Base-by-base conservation (phyloP, 2,113 vertebrate genomes). In the Silurus glanis region DNA sequence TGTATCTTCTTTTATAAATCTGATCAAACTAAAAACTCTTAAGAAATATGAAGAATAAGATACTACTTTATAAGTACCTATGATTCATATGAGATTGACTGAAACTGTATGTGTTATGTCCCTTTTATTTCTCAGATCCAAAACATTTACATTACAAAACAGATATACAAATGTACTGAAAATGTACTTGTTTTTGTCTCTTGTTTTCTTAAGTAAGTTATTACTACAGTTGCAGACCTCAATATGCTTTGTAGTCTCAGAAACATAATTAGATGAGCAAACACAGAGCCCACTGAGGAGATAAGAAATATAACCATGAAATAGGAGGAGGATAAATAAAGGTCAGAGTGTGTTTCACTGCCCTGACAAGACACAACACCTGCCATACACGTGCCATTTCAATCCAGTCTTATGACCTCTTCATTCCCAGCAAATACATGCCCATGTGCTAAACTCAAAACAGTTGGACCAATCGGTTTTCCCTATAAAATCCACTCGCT, bases 271-370 rank as follows among this genome's bases (percentile, higher is more conserved):
- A 16, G 47, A 59, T 47, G 53, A 47, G 37, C 21, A 61, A 58
- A 17, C 25, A 37, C 9, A 37, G 21, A 37, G 55, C 9, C 19
- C 25, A 74, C 4, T 72, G 55, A 61, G 67, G 23, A 6, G 21
- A 8, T n/a, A 53, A 86, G 47, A 83, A 59, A 80, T 23, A 80
- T 58, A 80, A 25, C 61, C 56, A 84, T 82, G 80, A 83, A 86
- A 88, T 58, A 86, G 72, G 84, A 88, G 64, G 47, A 62, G 84
- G 49, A 86, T 83, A 75, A 86, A 84, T 86, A 74, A 88, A 83
- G 76, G 49, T 62, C 55, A 75, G 21, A 72, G 21, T 79, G 21
- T 71, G 45, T 7, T 61, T 75, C 59, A 78, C 51, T 28, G 53
- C 47, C 21, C 66, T 56, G 62, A 83, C 51, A 56, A 83, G 51